Conservation (phyloP, 2,797 vertebrate genomes). For the Xiphophorus birchmanni region DNA sequence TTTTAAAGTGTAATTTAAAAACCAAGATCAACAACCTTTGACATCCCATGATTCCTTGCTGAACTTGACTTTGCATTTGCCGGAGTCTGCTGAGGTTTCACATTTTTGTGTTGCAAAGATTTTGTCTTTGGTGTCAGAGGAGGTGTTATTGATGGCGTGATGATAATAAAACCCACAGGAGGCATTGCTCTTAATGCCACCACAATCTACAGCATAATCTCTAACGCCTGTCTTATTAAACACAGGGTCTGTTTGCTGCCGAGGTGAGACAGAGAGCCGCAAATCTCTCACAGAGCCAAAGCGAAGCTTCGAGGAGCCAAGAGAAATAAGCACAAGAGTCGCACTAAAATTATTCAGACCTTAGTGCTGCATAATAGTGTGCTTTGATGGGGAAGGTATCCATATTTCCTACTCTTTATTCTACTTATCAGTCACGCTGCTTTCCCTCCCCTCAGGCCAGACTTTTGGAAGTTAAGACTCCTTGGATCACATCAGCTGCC, state of each 20-base stretch:
- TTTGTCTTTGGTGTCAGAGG: constrained; percentile 50
- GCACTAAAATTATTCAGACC: constrained; percentile 71
- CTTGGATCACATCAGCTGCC: constrained; percentile 72
- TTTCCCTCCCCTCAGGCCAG: constrained; percentile 61
- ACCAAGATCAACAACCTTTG: constrained; percentile 43
- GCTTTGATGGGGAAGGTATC: constrained; percentile 75
- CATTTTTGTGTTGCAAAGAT: constrained; percentile 16
- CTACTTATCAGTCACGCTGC: constrained; percentile 71
- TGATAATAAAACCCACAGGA: constrained; percentile 55
- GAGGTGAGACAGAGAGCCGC: constrained; percentile 62
- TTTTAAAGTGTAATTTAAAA: constrained; percentile 28
- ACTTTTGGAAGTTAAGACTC: constrained; percentile 73
- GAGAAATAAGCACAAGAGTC: constrained; percentile 68
- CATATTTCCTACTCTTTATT: constrained; percentile 70
- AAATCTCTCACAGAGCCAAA: constrained; percentile 58
- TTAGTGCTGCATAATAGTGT: constrained; percentile 68
- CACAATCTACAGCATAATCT: constrained; percentile 62
- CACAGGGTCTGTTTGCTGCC: constrained; percentile 41
- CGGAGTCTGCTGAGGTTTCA: constrained; percentile 43
- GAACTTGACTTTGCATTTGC: constrained; percentile 53
- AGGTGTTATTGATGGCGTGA: constrained; percentile 50
- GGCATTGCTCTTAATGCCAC: constrained; percentile 39
- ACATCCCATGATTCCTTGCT: constrained; percentile 34
- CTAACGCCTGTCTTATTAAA: constrained; percentile 61
- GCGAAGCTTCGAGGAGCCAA: constrained; percentile 54